These are phyloP conservation scores for Pachyramphus minor DNA, from an alignment of 2,113 vertebrate species.

Conservation along the genomic window DNA sequence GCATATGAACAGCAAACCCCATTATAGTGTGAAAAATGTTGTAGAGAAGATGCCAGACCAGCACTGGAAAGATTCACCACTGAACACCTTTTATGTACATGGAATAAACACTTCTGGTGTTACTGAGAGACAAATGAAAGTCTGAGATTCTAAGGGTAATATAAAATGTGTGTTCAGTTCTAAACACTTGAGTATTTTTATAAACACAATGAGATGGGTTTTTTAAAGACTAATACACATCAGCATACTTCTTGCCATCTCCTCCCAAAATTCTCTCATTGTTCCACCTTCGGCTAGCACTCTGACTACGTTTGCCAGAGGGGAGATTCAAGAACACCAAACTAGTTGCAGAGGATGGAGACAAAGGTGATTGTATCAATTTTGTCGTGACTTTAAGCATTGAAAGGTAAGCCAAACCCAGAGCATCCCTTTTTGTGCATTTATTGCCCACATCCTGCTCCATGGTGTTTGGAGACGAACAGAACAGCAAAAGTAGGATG, in stretches of 20 bases:
- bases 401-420: neutral
- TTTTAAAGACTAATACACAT: neutral
- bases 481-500: neutral
- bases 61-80: neutral
- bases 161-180: neutral
- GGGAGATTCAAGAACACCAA: neutral
- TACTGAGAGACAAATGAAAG: neutral
- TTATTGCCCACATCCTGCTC: neutral
- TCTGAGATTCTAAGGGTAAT: neutral
- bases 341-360: neutral
- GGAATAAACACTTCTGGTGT: neutral
- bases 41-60: neutral
- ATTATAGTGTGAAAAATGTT: neutral
- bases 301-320: neutral
- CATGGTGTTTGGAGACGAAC: neutral
- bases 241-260: neutral
- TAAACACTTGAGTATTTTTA: neutral
- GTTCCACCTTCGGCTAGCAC: neutral
- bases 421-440: neutral
- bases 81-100: neutral
- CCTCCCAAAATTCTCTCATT: neutral
- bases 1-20: neutral
- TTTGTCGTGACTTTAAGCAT: neutral
- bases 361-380: neutral
- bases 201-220: rapidly evolving